Evolutionary conservation across 1,140 invertebrate species (phyloP), one percentile per base, ranked within the genome.

Genomic region (Phthorimaea operculella): DNA sequence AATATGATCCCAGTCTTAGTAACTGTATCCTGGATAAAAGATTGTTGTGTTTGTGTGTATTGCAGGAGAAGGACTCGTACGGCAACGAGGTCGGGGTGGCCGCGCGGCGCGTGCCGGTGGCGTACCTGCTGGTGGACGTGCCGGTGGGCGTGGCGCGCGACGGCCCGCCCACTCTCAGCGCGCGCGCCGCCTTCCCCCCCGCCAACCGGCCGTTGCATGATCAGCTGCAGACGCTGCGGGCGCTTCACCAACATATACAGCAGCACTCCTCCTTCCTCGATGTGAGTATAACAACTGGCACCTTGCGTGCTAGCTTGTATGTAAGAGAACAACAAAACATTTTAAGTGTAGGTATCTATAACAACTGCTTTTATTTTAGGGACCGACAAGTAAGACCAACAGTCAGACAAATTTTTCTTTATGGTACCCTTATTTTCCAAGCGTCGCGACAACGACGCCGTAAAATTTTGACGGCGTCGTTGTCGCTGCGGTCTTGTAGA

Each of bases 81-180:
- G 96, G 96, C 17, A 99, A 99, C 87, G 97, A 99, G 88, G 96
- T 99, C 44, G 92, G 92, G 45, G 92, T 95, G 74, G 83, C 98
- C 68, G 97, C 95, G 1, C 91, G 97, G 75, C 97, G 98, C 52
- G 87, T 99, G 58, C 98, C 98, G 9, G 96, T 99, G 49, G 98
- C 99, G 85, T 99, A 99, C 88, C 88, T 99, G 64, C 86, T 99
- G 60, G 91, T 99, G 53, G 97, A 99, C 88, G 93, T 99, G 64
- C 97, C 98, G 63, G 94, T 93, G 62, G 97, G 97, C n/a, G 97
- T 96, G 57, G 96, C 97, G 4, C 88, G 91, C 91, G 60, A 93
- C 92, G 33, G 83, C 90, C 83, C 89, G 83, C 90, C 71, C 49
- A 58, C 67, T 14, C 85, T 90, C 90, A 70, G 84, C 75, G 87